Percentiles rank a stretch among this genome's conserved stretches.
These are phyloP conservation scores for Papilio polytes DNA, from an alignment of 1,140 invertebrate species.

Conservation along the genomic window DNA sequence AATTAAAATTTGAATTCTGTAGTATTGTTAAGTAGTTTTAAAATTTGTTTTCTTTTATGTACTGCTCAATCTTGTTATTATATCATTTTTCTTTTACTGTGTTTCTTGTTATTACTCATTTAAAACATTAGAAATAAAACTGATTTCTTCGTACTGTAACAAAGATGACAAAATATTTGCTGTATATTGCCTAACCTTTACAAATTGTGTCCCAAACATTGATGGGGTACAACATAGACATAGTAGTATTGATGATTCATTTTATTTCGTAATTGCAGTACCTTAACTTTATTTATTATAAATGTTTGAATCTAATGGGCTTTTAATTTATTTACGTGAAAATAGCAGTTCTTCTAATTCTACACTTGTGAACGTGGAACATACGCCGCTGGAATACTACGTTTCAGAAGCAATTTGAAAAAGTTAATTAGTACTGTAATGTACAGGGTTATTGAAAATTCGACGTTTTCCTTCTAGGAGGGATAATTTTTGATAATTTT, in stretches of 20 bases:
- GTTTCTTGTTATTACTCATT: constrained; percentile 8
- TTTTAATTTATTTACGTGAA: neutral
- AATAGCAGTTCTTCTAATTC: neutral
- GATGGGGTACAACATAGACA: neutral
- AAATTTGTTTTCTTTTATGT: constrained; percentile 27
- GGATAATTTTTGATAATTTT: too few species aligned
- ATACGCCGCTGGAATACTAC: too few species aligned
- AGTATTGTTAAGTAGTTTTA: constrained; percentile 23
- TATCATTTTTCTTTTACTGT: constrained; percentile 12
- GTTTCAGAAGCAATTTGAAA: too few species aligned
- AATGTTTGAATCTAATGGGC: neutral
- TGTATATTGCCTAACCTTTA: constrained; percentile 12
- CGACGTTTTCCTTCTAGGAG: too few species aligned
- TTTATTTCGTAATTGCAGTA: constrained; percentile 6
- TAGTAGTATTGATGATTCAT: neutral
- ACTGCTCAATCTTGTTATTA: constrained; percentile 23
- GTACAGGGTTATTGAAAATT: too few species aligned
- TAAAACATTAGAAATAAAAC: too few species aligned
- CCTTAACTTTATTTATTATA: constrained; percentile 21
- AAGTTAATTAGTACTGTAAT: too few species aligned
- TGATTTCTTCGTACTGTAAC: neutral
- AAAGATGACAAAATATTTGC: neutral
- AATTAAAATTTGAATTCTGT: constrained; percentile 12
- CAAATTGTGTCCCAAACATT: neutral
- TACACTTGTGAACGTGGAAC: neutral